Base-by-base conservation (phyloP, 2,888 invertebrate species). In the Andrena praecox region DNA sequence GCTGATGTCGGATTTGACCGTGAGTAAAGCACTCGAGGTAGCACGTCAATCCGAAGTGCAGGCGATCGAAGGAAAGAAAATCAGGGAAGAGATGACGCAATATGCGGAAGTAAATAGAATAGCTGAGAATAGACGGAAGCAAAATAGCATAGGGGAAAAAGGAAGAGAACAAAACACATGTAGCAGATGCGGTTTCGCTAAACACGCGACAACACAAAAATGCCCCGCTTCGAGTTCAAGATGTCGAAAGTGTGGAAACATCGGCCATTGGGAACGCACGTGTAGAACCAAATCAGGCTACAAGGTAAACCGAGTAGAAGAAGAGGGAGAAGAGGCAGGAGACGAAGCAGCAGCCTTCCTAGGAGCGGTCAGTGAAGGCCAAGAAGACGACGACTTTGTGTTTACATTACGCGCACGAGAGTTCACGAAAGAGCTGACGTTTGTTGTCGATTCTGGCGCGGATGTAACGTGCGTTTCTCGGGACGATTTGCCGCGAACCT, bases 291-390 rank as follows among this genome's bases (percentile, higher is more conserved):
- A n/a, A n/a, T 12, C 12, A 10, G 7, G 10, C 16, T 33, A 33
- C 16, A 62, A 33, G 12, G 33, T 62, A 8, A 62, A 62, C 62
- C 33, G 62, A 33, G 33, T 62, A 31, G 33, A 62, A 33, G 62
- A 31, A n/a, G 31, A n/a, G 2, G 62, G 29, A 62, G 33, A 62
- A 12, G 10, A n/a, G 6, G 62, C 33, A 56, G 56, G 27, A 10
- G 8, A 7, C 24, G 56, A 56, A 8, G 56, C 24, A 16, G 56
- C 56, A 27, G 10, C 27, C 10, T 56, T 56, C 27, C 2, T 56
- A 27, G 56, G 56, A 27, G 27, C 29, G 27, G 56, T 56, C 8
- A 56, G 56, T 7, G 27, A 33, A 33, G 33, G n/a, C 12, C 2
- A 10, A 3, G 8, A 27, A 24, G 56, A 12, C 27, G 56, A 56